phyloP scores from a whole-genome alignment of 2,888 invertebrate genomes.

The Coecobrya sp. region DNA sequence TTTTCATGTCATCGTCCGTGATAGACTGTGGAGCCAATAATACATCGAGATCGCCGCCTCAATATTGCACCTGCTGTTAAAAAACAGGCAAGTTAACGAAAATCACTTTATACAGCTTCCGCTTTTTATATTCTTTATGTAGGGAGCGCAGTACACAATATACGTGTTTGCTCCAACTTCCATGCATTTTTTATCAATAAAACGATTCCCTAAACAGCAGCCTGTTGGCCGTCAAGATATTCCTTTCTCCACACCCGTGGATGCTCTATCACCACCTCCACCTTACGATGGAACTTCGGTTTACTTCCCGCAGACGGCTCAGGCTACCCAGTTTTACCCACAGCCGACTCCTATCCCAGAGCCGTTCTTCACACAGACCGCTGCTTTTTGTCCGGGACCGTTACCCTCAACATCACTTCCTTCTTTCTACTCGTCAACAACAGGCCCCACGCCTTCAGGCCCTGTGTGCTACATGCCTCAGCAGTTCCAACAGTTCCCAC shows the following conservation, averaged over 20 bases:
- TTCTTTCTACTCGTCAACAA: conserved; percentile 76
- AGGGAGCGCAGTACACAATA: background rate
- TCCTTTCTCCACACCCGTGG: conserved; percentile 79
- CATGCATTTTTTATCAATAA: conserved; percentile 54
- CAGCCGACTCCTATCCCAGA: conserved; percentile 80
- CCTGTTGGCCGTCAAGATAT: conserved; percentile 80
- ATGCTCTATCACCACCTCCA: conserved; percentile 80
- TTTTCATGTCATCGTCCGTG: background rate
- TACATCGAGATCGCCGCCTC: conserved; percentile 93
- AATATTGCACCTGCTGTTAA: conserved; percentile 96
- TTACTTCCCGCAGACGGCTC: conserved; percentile 80
- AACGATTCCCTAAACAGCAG: conserved; percentile 69
- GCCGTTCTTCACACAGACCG: conserved; percentile 81
- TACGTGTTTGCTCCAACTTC: background rate
- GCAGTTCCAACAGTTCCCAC: conserved; percentile 82
- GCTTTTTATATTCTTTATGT: background rate
- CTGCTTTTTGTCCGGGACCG: conserved; percentile 78
- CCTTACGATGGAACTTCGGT: conserved; percentile 80
- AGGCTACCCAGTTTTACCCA: conserved; percentile 81
- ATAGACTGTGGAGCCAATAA: conserved; percentile 85
- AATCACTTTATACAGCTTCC: background rate
- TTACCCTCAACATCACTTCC: conserved; percentile 80
- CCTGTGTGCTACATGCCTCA: conserved; percentile 84
- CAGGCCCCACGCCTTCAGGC: conserved; percentile 80
- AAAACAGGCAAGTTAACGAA: conserved; percentile 90